Base-by-base conservation (phyloP, 2,113 vertebrate species). In the Anarhynchus alexandrinus region DNA sequence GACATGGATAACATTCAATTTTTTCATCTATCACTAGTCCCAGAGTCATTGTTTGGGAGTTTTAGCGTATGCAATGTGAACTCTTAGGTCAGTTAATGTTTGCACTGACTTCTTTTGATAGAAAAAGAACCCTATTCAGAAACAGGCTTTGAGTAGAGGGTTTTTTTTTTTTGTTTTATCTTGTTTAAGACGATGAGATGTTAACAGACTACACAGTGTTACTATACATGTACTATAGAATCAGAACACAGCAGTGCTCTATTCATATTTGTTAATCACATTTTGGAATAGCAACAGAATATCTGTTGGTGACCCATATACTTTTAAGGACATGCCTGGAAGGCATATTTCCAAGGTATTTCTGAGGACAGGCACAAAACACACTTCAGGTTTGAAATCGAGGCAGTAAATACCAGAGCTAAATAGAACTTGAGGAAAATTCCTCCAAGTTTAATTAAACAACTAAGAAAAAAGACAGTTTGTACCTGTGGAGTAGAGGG, bases 401-500 rank as follows among this genome's bases (percentile, higher is more conserved):
- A 77, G 25, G 49, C 34, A 77, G 38, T 4, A 82, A 57, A 36
- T 5, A 29, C 1, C n/a, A 80, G 40, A 76, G 10, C 16, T 45
- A n/a, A 55, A 32, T 0, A 43, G 15, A 82, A 55, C 27, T 2
- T 9, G 27, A 73, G 67, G 40, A 82, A 62, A 32, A 77, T 2
- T 45, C 71, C 71, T 70, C 11, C n/a, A 19, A 25, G 21, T 57
- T 86, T 42, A 54, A 19, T 10, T 16, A 88, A 70, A 77, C 12
- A 58, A 54, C n/a, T 42, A 69, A 86, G 58, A 92, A 62, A 94
- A 82, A 94, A 92, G 43, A 59, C n/a, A 85, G 71, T 15, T 66
- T 59, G 91, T 96, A 95, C 94, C 95, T 94, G 95, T 59, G 36
- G 49, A 92, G 96, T 2, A 90, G 86, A 94, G 13, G 38, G 42